A percentile compares a stretch with the other conserved stretches of the same genome.
These are phyloP conservation scores for Orthonevra nobilis DNA, from an alignment of 2,888 invertebrate genomes.

Conservation along the genomic window DNA sequence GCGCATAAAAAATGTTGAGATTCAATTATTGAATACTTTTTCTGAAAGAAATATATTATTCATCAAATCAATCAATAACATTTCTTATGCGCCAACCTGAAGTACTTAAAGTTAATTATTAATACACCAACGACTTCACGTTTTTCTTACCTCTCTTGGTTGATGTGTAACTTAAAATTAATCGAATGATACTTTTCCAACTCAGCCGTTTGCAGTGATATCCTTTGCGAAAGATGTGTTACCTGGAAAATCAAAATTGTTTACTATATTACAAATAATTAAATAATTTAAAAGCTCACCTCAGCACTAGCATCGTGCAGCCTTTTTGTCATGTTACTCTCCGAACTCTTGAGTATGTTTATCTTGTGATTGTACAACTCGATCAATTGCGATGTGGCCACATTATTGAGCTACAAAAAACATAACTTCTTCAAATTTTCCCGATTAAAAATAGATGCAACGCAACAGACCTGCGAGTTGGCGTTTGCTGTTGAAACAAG, in stretches of 20 bases:
- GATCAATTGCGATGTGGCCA: constrained; percentile 78
- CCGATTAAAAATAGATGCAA: too few species aligned
- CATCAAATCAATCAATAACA: too few species aligned
- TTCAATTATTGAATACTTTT: too few species aligned
- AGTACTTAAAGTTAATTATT: too few species aligned
- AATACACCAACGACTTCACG: too few species aligned
- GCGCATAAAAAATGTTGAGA: too few species aligned
- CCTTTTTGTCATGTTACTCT: constrained; percentile 74
- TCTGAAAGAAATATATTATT: too few species aligned
- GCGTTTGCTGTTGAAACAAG: constrained; percentile 74
- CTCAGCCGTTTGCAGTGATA: constrained; percentile 77
- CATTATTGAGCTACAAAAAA: constrained; percentile 74
- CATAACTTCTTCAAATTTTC: too few species aligned
- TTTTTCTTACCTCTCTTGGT: constrained; percentile 76
- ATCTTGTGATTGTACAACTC: constrained; percentile 79
- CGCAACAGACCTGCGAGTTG: constrained; percentile 73
- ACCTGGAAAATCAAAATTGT: constrained; percentile 71
- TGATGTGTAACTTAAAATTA: constrained; percentile 78
- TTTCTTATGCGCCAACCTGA: too few species aligned
- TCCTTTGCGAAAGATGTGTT: constrained; percentile 75
- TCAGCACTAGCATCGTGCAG: constrained; percentile 76
- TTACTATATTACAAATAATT: background rate
- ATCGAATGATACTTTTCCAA: constrained; percentile 76
- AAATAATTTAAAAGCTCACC: constrained; percentile 52
- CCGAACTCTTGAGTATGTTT: constrained; percentile 74